Base-by-base conservation (phyloP, 92 coral and sea anemone genomes). In the Zoanthus gigantus region DNA sequence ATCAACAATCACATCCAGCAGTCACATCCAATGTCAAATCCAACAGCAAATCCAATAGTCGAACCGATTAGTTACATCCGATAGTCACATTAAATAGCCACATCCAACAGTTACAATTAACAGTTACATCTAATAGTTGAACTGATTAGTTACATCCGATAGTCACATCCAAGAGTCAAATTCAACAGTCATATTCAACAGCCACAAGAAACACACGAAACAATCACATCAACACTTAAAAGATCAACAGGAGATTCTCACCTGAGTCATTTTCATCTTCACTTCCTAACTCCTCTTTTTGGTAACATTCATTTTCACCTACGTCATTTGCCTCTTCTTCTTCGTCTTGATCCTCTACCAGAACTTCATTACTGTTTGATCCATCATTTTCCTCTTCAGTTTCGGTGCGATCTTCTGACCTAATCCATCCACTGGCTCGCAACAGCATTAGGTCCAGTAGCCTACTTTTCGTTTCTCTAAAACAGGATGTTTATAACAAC, bases 371-470 rank as follows among this genome's bases (percentile, higher is more conserved):
- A 12, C 29, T 66, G 73, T 17, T 18, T 7, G 47, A 14, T 4
- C 12, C 84, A 11, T 72, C 91, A 28, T 30, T 57, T 13, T 72
- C 82, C 37, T 84, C 88, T 23, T 87, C 82, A 3, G 31, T 82
- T 65, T 65, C 16, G 14, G 29, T 45, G 47, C 28, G 23, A 66
- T 32, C 29, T 14, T 54, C 75, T 66, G 58, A 30, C 61, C 56
- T 50, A 46, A 76, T 84, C 98, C 98, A 95, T 46, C 96, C 92
- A 57, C 96, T 84, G 72, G 98, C 98, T 78, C 94, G 92, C 47
- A 83, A 85, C 50, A 95, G 88, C 72, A 95, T 71, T 30, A 95
- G 83, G 72, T 95, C 98, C 57, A 95, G 90, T 52, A 93, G 56
- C 13, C 66, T 82, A 66, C 92, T 89, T 71, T 86, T 95, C 2